Percentiles rank a stretch among this genome's conserved stretches.
Evolutionary conservation across 1,140 invertebrate species (phyloP).

Genomic region (Zelostemma sp.): DNA sequence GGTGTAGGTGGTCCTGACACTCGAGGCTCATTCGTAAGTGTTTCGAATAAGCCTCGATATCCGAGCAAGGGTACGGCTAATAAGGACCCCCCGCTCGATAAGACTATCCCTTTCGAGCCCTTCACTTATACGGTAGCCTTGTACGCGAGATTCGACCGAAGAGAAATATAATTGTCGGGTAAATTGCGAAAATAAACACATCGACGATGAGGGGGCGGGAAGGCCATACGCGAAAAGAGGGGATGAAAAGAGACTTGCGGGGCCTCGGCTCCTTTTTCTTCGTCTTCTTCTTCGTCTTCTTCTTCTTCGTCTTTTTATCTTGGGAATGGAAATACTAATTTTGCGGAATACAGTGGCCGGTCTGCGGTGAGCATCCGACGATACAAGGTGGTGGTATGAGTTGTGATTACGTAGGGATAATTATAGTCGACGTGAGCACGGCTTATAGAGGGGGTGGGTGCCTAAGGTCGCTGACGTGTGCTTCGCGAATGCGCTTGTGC

Average conservation of each 20-base stretch:
- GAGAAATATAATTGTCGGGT: slow-evolving; percentile 68
- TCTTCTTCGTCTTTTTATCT: slow-evolving; percentile 49
- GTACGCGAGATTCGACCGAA: slow-evolving; percentile 48
- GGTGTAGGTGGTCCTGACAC: slow-evolving; percentile 66
- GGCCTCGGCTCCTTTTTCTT: slow-evolving; percentile 38
- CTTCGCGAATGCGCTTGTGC: slow-evolving; percentile 20
- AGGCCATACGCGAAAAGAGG: slow-evolving; percentile 17
- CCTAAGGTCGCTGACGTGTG: slow-evolving; percentile 38
- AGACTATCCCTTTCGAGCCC: slow-evolving; percentile 28
- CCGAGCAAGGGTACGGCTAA: slow-evolving; percentile 26
- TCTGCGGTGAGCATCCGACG: slow-evolving; percentile 66
- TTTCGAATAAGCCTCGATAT: slow-evolving; percentile 13
- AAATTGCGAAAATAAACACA: slow-evolving; percentile 71
- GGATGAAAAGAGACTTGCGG: slow-evolving; percentile 45
- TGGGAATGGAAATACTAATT: slow-evolving; percentile 71
- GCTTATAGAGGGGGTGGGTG: slow-evolving; percentile 59
- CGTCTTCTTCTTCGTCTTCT: slow-evolving; percentile 48
- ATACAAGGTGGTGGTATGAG: slow-evolving; percentile 61
- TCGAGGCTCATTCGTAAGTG: slow-evolving; percentile 31
- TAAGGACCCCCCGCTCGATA: slow-evolving; percentile 46
- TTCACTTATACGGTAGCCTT: slow-evolving; percentile 69
- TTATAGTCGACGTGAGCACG: slow-evolving; percentile 68
- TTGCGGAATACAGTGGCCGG: slow-evolving; percentile 70
- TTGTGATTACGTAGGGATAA: slow-evolving; percentile 69
- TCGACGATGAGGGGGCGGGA: slow-evolving; percentile 43